Evolutionary conservation across 2,113 vertebrate species (phyloP), one percentile per base, ranked within the genome.

Genomic region (Cairina moschata): DNA sequence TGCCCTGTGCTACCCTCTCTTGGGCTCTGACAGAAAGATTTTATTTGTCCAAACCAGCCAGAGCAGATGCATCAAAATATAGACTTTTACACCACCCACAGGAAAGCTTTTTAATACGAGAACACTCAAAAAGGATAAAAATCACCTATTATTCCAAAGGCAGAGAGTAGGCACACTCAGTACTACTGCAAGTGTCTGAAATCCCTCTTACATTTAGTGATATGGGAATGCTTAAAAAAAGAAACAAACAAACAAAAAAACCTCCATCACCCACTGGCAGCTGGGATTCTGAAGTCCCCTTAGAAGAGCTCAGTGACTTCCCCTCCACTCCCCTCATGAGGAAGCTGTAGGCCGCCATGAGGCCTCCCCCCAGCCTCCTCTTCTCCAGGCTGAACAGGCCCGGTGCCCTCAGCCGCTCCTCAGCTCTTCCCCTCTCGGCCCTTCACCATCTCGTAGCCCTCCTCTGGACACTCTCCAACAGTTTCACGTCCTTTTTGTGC

Each of bases 291-390:
- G 14, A 22, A 46, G 17, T 14, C 29, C 29, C 31, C 40, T 67
- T 67, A 2, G 0, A 82, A 40, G 25, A 48, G 20, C 11, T 48
- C 5, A 3, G 46, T 2, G 10, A 9, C 46, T 48, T 5, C 46
- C 46, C 46, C 20, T 48, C 46, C 46, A 6, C 20, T 22, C 46
- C 20, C 46, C 46, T 48, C 20, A 4, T 21, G 20, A 48, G 46
- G 46, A 11, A 48, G 46, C 46, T 22, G 20, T 6, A 48, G 46
- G 20, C 46, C 10, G 20, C 46, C 5, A 48, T 48, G 46, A 11
- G 46, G 20, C 21, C 46, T 6, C 46, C 46, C 46, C 46, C 21
- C 46, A 48, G 20, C 9, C 46, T 6, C 46, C 46, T 46, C 46
- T 46, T 21, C 46, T 22, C 46, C 46, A 48, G 46, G 46, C 46